These are phyloP conservation scores for Listronotus oregonensis DNA, from an alignment of 1,140 invertebrate species.

Conservation along the genomic window DNA sequence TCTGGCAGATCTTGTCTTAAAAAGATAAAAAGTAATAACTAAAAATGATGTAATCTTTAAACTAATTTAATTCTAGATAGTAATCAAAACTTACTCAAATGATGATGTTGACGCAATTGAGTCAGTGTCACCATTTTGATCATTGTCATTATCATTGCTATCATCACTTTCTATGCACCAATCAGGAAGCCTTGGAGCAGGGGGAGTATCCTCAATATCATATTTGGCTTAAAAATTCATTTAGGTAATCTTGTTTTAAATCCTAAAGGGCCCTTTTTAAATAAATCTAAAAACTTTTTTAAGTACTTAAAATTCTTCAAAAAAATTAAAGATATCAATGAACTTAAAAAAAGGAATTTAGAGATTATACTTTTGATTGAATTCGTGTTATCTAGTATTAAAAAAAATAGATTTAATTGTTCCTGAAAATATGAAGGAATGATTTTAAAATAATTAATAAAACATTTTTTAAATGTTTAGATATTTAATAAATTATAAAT, in stretches of 20 bases:
- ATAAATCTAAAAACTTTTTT: too few species aligned
- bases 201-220: slow-evolving; percentile 70
- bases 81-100: slow-evolving; percentile 30
- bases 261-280: slow-evolving; percentile 68
- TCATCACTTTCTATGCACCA: slow-evolving; percentile 74
- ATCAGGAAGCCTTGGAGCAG: slow-evolving; percentile 76
- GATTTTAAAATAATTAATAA: too few species aligned
- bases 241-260: slow-evolving; percentile 80
- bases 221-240: slow-evolving; percentile 75
- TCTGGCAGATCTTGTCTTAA: slow-evolving; percentile 3
- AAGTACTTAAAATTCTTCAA: too few species aligned
- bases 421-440: too few species aligned
- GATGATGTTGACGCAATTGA: slow-evolving; percentile 42
- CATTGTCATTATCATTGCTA: slow-evolving; percentile 55
- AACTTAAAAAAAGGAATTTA: slow-evolving; percentile 1
- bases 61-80: slow-evolving; percentile 2
- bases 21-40: neutral
- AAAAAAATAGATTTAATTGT: too few species aligned
- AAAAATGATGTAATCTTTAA: neutral
- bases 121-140: slow-evolving; percentile 26
- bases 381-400: too few species aligned
- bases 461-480: too few species aligned
- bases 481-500: too few species aligned
- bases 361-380: too few species aligned
- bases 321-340: too few species aligned